phyloP scores from a whole-genome alignment of 1,140 invertebrate species.

The Aricia agestis region DNA sequence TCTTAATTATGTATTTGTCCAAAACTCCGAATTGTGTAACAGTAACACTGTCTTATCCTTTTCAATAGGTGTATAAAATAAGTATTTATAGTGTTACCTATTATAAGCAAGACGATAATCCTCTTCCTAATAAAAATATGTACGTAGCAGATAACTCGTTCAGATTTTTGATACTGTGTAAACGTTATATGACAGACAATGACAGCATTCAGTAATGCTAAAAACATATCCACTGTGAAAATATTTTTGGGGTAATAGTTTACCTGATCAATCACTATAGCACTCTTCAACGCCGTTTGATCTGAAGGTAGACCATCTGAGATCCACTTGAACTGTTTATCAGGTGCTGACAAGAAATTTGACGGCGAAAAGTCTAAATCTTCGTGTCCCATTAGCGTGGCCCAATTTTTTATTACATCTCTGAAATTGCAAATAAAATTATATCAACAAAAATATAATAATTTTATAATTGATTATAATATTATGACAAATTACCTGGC shows the following conservation, averaged over 20 bases:
- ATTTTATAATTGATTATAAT: not conserved
- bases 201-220: too few species aligned
- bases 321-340: constrained; percentile 91
- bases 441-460: not conserved
- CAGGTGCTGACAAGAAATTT: constrained; percentile 85
- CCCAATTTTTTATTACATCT: constrained; percentile 78
- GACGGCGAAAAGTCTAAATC: constrained; percentile 80
- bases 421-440: constrained; percentile 44
- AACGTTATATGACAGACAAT: too few species aligned
- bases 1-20: too few species aligned
- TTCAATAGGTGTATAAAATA: too few species aligned
- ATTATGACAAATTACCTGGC: constrained; percentile 67
- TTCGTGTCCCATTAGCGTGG: constrained; percentile 70
- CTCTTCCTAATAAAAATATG: too few species aligned
- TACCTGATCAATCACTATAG: constrained; percentile 86
- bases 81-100: too few species aligned
- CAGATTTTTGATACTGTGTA: too few species aligned
- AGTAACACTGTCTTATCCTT: too few species aligned
- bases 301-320: constrained; percentile 89
- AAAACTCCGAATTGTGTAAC: too few species aligned
- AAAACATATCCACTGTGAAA: too few species aligned
- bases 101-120: too few species aligned
- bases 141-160: too few species aligned
- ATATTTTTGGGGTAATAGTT: not conserved
- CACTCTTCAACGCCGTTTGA: constrained; percentile 88